These are phyloP conservation scores for Onchidella celtica DNA, from an alignment of 2,888 invertebrate genomes.

Conservation along the genomic window DNA sequence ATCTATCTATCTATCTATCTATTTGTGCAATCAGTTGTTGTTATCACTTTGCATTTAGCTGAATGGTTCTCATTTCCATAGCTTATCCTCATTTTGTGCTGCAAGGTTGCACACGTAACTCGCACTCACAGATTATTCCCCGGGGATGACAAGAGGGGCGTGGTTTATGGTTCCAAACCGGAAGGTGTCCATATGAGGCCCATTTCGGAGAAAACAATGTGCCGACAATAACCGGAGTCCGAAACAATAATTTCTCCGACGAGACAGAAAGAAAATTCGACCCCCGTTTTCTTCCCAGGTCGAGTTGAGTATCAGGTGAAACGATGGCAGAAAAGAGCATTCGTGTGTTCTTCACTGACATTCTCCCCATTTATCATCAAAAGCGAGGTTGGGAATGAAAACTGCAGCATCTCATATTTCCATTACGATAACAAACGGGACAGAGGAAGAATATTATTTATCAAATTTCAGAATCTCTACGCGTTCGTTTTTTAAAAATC, in stretches of 20 bases:
- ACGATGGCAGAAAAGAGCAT: conserved; percentile 27
- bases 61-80: too few relatives aligned
- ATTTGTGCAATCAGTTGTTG: too few relatives aligned
- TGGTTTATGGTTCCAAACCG: too few relatives aligned
- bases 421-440: neutral
- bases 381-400: neutral
- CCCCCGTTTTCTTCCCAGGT: too few relatives aligned
- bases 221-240: neutral
- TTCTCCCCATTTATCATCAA: neutral
- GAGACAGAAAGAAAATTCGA: neutral
- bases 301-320: conserved; percentile 23
- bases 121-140: too few relatives aligned
- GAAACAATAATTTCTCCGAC: conserved; percentile 33
- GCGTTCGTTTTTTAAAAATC: too few relatives aligned
- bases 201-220: conserved; percentile 19
- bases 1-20: too few relatives aligned
- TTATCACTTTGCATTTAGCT: too few relatives aligned
- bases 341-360: neutral
- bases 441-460: neutral
- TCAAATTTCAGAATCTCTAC: neutral
- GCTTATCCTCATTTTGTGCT: too few relatives aligned
- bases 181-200: neutral
- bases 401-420: neutral
- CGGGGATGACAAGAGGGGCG: too few relatives aligned
- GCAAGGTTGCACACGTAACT: too few relatives aligned